These are phyloP conservation scores for Dipodomys stephensi DNA, from an alignment of 2,113 vertebrate species.

Conservation along the genomic window DNA sequence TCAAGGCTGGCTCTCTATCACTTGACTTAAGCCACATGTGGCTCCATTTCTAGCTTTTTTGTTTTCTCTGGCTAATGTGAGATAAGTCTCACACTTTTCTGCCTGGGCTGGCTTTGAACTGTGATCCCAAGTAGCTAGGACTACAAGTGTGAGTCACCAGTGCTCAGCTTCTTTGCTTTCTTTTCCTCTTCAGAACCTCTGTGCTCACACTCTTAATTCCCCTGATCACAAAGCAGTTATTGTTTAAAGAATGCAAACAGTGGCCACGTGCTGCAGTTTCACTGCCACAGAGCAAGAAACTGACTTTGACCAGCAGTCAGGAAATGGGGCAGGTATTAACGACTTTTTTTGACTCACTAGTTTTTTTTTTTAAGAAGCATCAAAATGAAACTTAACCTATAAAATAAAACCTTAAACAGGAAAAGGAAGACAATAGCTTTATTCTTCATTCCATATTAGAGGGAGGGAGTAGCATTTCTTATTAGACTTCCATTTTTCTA, in stretches of 20 bases:
- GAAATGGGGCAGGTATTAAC: slow-evolving; percentile 22
- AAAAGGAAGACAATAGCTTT: not conserved
- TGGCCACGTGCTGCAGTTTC: not conserved
- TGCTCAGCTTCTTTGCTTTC: not conserved
- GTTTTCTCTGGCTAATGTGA: too few species aligned
- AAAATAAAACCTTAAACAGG: slow-evolving; percentile 39
- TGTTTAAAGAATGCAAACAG: slow-evolving; percentile 1
- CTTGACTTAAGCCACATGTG: too few species aligned
- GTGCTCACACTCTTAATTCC: not conserved
- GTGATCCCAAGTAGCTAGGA: too few species aligned
- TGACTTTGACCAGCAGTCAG: slow-evolving; percentile 26
- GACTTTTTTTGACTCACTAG: slow-evolving; percentile 39
- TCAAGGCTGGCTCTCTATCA: too few species aligned
- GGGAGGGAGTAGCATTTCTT: not conserved
- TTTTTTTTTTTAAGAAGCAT: not conserved
- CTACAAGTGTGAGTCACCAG: too few species aligned
- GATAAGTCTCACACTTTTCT: too few species aligned
- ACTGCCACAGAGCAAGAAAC: not conserved
- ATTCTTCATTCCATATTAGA: not conserved
- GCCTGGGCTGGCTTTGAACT: too few species aligned
- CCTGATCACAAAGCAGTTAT: not conserved
- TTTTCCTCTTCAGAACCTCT: not conserved
- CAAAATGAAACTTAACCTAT: slow-evolving; percentile 7
- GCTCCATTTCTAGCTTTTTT: too few species aligned
- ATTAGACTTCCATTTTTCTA: not conserved